Evolutionary conservation across 1,140 invertebrate genomes (phyloP).

Genomic region (Orchesella cincta): DNA sequence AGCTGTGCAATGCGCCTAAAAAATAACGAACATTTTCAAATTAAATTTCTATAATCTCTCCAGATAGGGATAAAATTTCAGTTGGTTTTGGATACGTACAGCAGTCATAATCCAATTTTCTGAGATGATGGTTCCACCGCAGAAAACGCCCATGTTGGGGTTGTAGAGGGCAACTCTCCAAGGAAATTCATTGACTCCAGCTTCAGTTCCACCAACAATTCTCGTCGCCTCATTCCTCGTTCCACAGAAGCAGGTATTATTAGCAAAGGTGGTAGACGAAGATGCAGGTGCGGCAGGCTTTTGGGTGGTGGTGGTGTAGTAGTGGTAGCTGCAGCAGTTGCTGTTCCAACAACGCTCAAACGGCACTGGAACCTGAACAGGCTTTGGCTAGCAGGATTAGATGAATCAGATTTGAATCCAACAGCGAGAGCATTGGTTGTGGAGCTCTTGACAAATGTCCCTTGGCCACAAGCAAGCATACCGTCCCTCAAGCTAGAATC

Average conservation of each 20-base stretch:
- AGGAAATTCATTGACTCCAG: slow-evolving; percentile 66
- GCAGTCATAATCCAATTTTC: slow-evolving; percentile 66
- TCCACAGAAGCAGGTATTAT: slow-evolving; percentile 33
- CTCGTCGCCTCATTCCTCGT: slow-evolving; percentile 54
- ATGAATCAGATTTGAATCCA: slow-evolving; percentile 21
- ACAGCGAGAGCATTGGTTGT: slow-evolving; percentile 26
- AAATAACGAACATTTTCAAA: slow-evolving; percentile 19
- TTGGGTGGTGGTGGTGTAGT: not conserved
- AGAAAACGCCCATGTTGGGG: slow-evolving; percentile 53
- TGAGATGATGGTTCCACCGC: slow-evolving; percentile 68
- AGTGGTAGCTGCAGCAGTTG: not conserved
- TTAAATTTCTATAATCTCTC: not conserved
- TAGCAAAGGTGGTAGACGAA: not conserved
- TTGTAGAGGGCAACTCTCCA: slow-evolving; percentile 56
- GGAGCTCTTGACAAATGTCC: slow-evolving; percentile 7
- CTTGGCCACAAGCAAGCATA: slow-evolving; percentile 27
- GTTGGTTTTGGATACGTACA: not conserved
- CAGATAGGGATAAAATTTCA: no score
- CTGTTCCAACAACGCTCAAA: not conserved
- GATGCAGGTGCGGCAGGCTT: not conserved
- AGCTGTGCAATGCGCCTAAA: slow-evolving; percentile 44
- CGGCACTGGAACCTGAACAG: slow-evolving; percentile 35
- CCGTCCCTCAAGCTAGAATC: slow-evolving; percentile 24
- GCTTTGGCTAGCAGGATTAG: not conserved
- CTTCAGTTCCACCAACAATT: slow-evolving; percentile 65